Evolutionary conservation across 2,113 vertebrate species (phyloP), one percentile per base, ranked within the genome.

Genomic region (Barnardius zonarius): DNA sequence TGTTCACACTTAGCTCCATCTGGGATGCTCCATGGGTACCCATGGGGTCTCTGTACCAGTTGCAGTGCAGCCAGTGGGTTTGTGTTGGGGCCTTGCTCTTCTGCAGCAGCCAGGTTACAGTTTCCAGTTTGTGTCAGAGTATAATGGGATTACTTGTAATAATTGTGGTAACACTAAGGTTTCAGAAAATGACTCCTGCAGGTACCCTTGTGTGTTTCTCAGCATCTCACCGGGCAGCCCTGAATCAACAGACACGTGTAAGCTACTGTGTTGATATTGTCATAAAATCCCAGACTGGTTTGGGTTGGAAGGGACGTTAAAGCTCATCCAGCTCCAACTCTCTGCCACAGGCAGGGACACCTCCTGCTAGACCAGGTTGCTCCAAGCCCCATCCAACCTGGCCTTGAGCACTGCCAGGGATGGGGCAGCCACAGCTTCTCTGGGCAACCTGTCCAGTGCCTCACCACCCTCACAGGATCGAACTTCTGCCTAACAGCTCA

Each of bases 11-110:
- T 28, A 0, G 0, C n/a, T 20, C 48, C 12, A 1, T 48, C 57
- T 59, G 57, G 57, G 33, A n/a, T 59, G 57, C 4, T 59, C 57
- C 33, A 5, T n/a, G 33, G 8, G 33, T 59, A n/a, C 33, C 57
- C 1, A 11, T 7, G 3, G 8, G 10, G 72, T n/a, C 55, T 48
- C 10, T 3, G 41, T 1, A 1, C 5, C 54, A 6, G 17, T 2
- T 37, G 15, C 8, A 18, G 49, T 6, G 43, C 3, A 1, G 30
- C 3, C 8, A 0, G 10, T 10, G 54, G 33, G 2, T 33, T 48
- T 39, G 6, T 17, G 37, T 4, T 19, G 2, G 11, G 31, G 16
- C 37, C 30, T 33, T 20, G 30, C 11, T 46, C 28, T 73, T 46
- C 11, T 19, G 20, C 12, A 5, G 0, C 10, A 41, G 35, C 28